Percentiles rank a stretch among this genome's conserved stretches.
phyloP scores from a whole-genome alignment of 2,888 invertebrate species.

The Stegophylla sp. region DNA sequence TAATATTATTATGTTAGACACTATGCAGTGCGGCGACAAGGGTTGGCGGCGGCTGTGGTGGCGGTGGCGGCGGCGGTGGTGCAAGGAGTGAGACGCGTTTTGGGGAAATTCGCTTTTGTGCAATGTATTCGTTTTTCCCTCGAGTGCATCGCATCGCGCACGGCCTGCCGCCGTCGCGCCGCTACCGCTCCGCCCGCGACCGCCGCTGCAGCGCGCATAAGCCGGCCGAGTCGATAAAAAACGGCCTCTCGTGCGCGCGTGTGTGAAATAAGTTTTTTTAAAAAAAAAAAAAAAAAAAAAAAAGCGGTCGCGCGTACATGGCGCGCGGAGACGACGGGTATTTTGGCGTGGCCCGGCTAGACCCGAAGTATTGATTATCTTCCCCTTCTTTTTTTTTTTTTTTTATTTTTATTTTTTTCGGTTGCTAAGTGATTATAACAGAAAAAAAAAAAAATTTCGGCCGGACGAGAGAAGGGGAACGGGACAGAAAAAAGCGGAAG shows the following conservation, averaged over 20 bases:
- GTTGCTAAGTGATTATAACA: slow-evolving; percentile 62
- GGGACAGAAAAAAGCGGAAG: slow-evolving; percentile 59
- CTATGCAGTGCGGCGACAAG: too few species aligned
- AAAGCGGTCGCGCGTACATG: slow-evolving; percentile 10
- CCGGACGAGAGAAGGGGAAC: slow-evolving; percentile 59
- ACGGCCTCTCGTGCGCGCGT: slow-evolving; percentile 40
- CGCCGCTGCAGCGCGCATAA: background rate
- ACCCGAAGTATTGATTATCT: slow-evolving; percentile 62
- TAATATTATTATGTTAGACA: too few species aligned
- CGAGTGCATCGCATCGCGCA: slow-evolving; percentile 18
- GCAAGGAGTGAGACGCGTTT: background rate
- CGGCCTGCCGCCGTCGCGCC: background rate
- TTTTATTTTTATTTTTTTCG: too few species aligned
- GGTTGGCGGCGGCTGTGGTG: background rate
- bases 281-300: slow-evolving; percentile 5
- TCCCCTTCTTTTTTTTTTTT: too few species aligned
- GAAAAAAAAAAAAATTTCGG: slow-evolving; percentile 60
- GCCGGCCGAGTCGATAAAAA: slow-evolving; percentile 31
- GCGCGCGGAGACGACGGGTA: slow-evolving; percentile 44
- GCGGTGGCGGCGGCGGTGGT: background rate
- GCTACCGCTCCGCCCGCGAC: background rate
- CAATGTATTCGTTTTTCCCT: slow-evolving; percentile 18
- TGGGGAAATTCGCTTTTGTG: slow-evolving; percentile 25
- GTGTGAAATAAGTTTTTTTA: slow-evolving; percentile 43
- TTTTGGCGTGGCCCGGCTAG: slow-evolving; percentile 54